Conservation (phyloP, 1,140 invertebrate species). For the Leptonema lineaticorne region DNA sequence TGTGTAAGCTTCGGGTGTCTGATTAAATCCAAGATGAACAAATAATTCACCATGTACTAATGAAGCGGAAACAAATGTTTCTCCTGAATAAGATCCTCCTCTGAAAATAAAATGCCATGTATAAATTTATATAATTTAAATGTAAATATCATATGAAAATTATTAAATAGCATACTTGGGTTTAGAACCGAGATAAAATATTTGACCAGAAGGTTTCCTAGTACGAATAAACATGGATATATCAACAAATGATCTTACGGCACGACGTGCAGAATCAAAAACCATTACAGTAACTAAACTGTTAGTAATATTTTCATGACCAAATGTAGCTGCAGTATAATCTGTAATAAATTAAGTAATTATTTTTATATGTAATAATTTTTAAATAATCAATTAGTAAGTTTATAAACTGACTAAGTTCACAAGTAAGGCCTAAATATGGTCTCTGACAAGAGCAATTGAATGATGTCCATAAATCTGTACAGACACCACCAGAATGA, state of each 20-base stretch:
- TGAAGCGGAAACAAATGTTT: slow-evolving; percentile 75
- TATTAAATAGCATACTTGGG: no score
- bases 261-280: slow-evolving; percentile 63
- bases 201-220: slow-evolving; percentile 75
- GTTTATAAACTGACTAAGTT: slow-evolving; percentile 68
- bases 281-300: slow-evolving; percentile 75
- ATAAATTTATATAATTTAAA: slow-evolving; percentile 2
- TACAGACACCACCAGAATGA: slow-evolving; percentile 80
- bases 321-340: slow-evolving; percentile 88
- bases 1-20: slow-evolving; percentile 75
- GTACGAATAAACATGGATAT: slow-evolving; percentile 93
- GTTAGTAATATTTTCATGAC: slow-evolving; percentile 75
- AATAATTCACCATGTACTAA: slow-evolving; percentile 75
- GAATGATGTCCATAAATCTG: slow-evolving; percentile 86
- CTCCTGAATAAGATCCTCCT: slow-evolving; percentile 49
- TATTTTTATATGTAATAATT: neutral
- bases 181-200: slow-evolving; percentile 85
- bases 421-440: slow-evolving; percentile 82
- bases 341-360: slow-evolving; percentile 52
- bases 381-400: neutral
- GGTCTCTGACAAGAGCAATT: slow-evolving; percentile 84
- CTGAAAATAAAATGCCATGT: slow-evolving; percentile 6
- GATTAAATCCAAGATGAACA: slow-evolving; percentile 77
- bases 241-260: slow-evolving; percentile 77
- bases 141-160: neutral